Base-by-base conservation (phyloP, 1,140 invertebrate species). In the Listronotus oregonensis region DNA sequence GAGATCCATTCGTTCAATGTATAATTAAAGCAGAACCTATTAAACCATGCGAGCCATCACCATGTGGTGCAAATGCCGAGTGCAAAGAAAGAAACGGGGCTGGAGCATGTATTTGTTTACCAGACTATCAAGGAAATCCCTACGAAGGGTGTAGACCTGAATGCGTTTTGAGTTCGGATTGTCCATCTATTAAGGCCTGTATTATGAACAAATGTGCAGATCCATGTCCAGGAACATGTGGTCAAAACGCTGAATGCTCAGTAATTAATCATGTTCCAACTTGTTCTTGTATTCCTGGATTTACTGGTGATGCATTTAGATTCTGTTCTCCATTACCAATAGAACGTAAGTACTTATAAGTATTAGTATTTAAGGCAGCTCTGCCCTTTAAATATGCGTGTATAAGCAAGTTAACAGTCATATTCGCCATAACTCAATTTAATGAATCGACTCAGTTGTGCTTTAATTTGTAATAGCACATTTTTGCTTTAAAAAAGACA, bases 221-320 rank as follows among this genome's bases (percentile, higher is more conserved):
- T 79, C 91, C 91, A 12, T 95, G 92, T 74, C 87, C 87, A 12
- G 90, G 88, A 70, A 85, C 86, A 44, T 94, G 92, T 80, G 92
- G 92, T n/a, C 77, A 82, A 2, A 91, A 93, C 78, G 89, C 91
- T 27, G 85, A 90, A 59, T 93, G 92, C 73, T 86, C 86, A 67
- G 90, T 92, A 0, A 84, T 90, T 14, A 91, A 90, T 75, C 92
- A 94, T 76, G 81, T 89, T 40, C 90, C 91, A 12, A 83, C 85
- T n/a, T 95, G 92, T 75, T 86, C 84, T 67, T 95, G 92, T 75
- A 79, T 82, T n/a, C 66, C 80, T 18, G 88, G 89, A 49, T 93
- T 86, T 73, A 89, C 83, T 37, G 93, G 93, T 57, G 86, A 91
- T 84, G 87, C 91, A 9, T 88, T 91, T 68, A 66, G 43, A 17